Conservation (phyloP, 2,797 vertebrate species). For the Molothrus ater region DNA sequence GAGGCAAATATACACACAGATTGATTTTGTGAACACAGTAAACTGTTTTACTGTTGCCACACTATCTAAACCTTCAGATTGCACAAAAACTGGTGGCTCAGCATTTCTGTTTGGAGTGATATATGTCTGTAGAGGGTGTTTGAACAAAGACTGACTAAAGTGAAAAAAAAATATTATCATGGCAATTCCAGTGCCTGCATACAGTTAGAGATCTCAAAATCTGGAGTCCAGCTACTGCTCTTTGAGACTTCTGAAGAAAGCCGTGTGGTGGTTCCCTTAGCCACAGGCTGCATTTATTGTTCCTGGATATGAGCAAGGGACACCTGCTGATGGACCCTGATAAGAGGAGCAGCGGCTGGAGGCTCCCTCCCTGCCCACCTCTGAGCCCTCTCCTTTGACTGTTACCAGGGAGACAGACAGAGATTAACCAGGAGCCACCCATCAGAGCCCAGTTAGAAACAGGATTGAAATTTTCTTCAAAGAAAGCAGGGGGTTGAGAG, state of each 20-base stretch:
- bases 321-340: constrained; percentile 54
- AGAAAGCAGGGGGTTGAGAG: background rate
- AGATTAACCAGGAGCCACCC: constrained; percentile 60
- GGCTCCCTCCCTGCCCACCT: background rate
- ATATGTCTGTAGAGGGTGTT: background rate
- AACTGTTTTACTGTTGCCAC: background rate
- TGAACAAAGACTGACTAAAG: background rate
- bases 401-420: constrained; percentile 51
- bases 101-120: background rate
- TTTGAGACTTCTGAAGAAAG: constrained; percentile 12
- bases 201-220: background rate
- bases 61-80: background rate
- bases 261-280: background rate
- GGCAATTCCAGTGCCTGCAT: background rate
- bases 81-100: background rate
- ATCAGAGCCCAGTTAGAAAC: background rate
- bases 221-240: background rate
- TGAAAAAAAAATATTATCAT: background rate
- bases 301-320: constrained; percentile 16
- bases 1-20: background rate
- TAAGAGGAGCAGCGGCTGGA: background rate
- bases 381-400: constrained; percentile 17
- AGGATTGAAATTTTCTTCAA: constrained; percentile 45
- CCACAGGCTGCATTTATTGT: constrained; percentile 20
- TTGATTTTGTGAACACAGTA: background rate